Base-by-base conservation (phyloP, 2,797 vertebrate species). In the Acrossocheilus fasciatus region DNA sequence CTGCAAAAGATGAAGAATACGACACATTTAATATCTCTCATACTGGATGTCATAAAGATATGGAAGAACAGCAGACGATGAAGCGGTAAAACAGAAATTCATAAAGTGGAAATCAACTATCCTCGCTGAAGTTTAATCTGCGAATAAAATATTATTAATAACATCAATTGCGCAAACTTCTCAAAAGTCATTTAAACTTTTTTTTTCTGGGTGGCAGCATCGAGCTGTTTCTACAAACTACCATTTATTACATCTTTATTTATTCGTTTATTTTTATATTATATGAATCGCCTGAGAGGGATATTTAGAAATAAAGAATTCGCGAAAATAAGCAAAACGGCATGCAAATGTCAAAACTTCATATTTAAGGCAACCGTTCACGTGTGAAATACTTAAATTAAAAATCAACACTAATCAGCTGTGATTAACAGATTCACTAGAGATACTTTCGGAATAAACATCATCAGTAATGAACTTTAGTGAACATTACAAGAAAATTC, bases 291-390 rank as follows among this genome's bases (percentile, higher is more conserved):
- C 79, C 64, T 69, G 79, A 81, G 79, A 81, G 45, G 45, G 64
- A 81, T 20, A n/a, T 54, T 70, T n/a, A 41, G 66, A 68, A 50
- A 80, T 18, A 45, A 80, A 6, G 5, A 30, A 6, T 34, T 4
- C 14, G n/a, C 20, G 34, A n/a, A 79, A 69, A 39, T 39, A 72
- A 39, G 12, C 26, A 41, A 7, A 82, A 34, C n/a, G 6, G 36
- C 70, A 83, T 64, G 70, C 70, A 50, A 20, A 73, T 6, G 4
- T 41, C 14, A 18, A 41, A 52, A 41, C 74, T 6, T 66, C 39
- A 57, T 14, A 86, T 68, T 83, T 88, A 89, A 89, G 84, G 88
- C 88, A 83, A 83, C 59, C 20, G 2, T 85, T 47, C n/a, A 72
- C 23, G 14, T 34, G 62, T n/a, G 26, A 69, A 50, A 81, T 18